These are phyloP conservation scores for Coturnix japonica DNA, from an alignment of 2,113 vertebrate genomes.

Conservation along the genomic window DNA sequence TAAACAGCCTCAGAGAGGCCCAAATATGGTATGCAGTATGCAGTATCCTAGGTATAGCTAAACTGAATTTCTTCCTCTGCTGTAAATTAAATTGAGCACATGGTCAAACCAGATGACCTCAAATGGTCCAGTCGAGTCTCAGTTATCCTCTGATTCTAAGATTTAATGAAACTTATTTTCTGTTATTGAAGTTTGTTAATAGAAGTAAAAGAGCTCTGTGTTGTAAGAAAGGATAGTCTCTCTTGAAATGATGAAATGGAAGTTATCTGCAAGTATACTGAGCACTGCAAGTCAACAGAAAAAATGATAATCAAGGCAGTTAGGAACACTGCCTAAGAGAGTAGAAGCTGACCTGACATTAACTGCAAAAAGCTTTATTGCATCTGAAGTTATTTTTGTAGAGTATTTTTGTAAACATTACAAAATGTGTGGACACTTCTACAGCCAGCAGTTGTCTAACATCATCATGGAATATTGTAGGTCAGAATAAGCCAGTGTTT, in stretches of 20 bases:
- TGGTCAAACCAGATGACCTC: neutral
- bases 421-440: neutral
- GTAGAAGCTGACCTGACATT: neutral
- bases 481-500: neutral
- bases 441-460: neutral
- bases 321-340: neutral
- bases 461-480: neutral
- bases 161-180: neutral
- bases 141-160: neutral
- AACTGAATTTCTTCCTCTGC: neutral
- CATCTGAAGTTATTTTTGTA: neutral
- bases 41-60: neutral
- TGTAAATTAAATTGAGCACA: neutral
- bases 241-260: neutral
- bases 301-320: neutral
- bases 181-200: neutral
- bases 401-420: neutral
- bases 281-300: neutral
- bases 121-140: neutral
- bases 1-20: neutral
- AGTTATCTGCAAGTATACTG: neutral
- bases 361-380: neutral
- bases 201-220: neutral
- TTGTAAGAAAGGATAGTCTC: neutral
- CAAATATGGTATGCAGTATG: neutral